Evolutionary conservation across 2,797 vertebrate species (phyloP).

Genomic region (Rhincodon typus): DNA sequence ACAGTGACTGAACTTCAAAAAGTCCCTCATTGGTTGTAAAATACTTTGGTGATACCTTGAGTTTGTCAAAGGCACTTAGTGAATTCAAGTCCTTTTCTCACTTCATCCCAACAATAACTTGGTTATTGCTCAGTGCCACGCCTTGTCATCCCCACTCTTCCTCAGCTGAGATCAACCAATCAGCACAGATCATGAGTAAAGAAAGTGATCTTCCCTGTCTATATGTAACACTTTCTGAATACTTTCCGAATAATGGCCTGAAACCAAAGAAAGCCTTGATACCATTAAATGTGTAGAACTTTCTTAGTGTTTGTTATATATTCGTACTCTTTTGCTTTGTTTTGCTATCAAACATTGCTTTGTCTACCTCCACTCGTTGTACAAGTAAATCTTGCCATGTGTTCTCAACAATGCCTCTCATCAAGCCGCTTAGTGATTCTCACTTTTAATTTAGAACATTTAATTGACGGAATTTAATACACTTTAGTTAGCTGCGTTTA

Average conservation of each 20-base stretch:
- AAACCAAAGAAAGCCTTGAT: neutral
- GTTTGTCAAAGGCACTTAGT: neutral
- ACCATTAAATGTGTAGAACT: neutral
- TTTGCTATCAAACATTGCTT: neutral
- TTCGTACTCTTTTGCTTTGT: neutral
- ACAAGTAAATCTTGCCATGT: conserved; percentile 18
- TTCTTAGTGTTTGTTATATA: too few species aligned
- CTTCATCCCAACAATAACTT: neutral
- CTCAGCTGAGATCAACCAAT: neutral
- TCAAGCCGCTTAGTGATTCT: conserved; percentile 20
- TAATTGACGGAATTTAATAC: conserved; percentile 34
- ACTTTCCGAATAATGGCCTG: neutral
- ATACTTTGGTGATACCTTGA: neutral
- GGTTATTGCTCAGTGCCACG: neutral
- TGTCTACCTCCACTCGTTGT: neutral
- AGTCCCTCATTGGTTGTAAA: neutral
- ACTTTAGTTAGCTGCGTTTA: conserved; percentile 5
- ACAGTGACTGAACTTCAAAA: neutral
- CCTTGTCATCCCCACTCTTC: neutral
- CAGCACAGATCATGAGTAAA: neutral
- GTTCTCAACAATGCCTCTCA: conserved; percentile 34
- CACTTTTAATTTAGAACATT: conserved; percentile 28
- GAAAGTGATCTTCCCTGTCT: neutral
- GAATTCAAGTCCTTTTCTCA: neutral
- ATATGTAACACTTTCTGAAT: neutral